Evolutionary conservation across 2,888 invertebrate genomes (phyloP), one percentile per base, ranked within the genome.

Genomic region (Incurvaria masculella): DNA sequence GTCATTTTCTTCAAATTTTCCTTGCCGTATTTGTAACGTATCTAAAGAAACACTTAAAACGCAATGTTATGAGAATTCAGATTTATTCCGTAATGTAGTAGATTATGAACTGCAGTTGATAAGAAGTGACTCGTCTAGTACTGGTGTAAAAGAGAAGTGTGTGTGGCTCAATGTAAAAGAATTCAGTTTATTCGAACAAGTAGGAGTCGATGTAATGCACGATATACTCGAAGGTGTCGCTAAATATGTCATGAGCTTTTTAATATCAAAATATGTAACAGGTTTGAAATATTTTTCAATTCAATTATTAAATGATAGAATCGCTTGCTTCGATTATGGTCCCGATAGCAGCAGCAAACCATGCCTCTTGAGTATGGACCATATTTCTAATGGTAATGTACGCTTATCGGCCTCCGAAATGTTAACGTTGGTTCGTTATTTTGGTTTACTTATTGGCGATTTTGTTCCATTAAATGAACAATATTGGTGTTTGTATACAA

Each of bases 201-300:
- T 41, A 17, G 41, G 41, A 11, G 41, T 41, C 14, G 41, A 21
- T 41, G 41, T 41, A 41, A 41, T 41, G 41, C 41, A 33, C 14
- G 33, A 33, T 33, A 33, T 33, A 33, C 33, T 33, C 8, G 33
- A 33, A 14, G 33, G 33, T 33, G 33, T 33, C 33, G 33, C 11
- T 6, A 33, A 33, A 33, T 33, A 33, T 14, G 33, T 33, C 8
- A 41, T 41, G 41, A 20, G 20, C 14, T 17, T 41, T 6, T 11
- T 41, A 21, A 10, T 41, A 11, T 17, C 21, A 19, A 41, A 41
- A 41, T 41, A 17, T 41, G 18, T 41, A 41, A 41, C 18, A 8
- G 6, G 19, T 41, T 41, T 41, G 8, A 20, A 41, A 41, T 41
- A 41, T 41, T 41, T 41, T 41, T 20, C 41, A 17, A 17, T 41